Conservation (phyloP, 37 sponge, comb jelly and placozoan species). For the Diacarnus erythraeanus region DNA sequence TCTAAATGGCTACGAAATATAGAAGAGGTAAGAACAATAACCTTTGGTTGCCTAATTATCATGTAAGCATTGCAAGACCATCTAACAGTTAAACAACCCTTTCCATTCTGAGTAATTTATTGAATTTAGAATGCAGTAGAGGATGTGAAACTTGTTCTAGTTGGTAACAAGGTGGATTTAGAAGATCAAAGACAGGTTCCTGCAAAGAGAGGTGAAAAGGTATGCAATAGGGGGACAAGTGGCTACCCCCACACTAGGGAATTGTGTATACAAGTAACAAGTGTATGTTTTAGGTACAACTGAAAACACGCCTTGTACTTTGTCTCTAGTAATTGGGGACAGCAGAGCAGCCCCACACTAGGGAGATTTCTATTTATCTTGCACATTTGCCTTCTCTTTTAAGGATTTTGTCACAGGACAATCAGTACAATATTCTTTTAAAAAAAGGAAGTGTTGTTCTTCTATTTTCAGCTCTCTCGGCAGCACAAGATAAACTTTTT, state of each 20-base stretch:
- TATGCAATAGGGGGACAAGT: no score
- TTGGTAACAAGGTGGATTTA: constrained; percentile 75
- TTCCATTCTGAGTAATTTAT: not conserved
- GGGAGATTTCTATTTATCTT: no score
- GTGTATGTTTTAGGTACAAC: not conserved
- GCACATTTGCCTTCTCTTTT: no score
- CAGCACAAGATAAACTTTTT: constrained; percentile 40
- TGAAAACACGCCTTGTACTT: not conserved
- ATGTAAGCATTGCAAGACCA: not conserved
- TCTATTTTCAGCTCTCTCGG: constrained; percentile 39
- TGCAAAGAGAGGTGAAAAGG: constrained; percentile 57
- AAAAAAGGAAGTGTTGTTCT: not conserved
- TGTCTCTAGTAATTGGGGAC: no score
- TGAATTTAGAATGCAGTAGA: constrained; percentile 60
- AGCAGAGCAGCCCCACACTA: no score
- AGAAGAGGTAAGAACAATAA: constrained; percentile 64
- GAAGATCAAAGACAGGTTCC: constrained; percentile 46
- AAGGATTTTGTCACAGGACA: no score
- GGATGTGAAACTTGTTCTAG: constrained; percentile 55
- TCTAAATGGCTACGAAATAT: constrained; percentile 80
- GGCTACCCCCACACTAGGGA: not conserved
- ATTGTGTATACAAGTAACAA: not conserved
- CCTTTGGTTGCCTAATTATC: not conserved
- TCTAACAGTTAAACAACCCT: not conserved
- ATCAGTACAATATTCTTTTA: not conserved